Percentiles rank a stretch among this genome's conserved stretches.
Evolutionary conservation across 2,797 vertebrate species (phyloP).

Genomic region (Hydrocynus forskahlii): DNA sequence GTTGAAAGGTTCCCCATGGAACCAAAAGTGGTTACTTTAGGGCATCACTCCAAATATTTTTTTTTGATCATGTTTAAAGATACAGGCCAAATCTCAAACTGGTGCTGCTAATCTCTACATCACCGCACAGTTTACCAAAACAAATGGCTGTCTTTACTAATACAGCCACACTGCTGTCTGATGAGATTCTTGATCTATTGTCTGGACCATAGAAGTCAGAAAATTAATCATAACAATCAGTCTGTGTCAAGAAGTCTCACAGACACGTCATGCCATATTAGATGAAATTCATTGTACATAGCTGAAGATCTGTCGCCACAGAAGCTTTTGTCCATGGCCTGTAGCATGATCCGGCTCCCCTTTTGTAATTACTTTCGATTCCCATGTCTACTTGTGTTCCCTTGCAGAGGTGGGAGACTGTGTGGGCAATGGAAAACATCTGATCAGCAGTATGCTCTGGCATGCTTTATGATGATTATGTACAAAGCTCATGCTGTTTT

Average conservation of each 20-base stretch:
- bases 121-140: background rate
- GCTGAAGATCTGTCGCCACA: background rate
- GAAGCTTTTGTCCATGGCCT: constrained; percentile 2
- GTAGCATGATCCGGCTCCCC: constrained; percentile 13
- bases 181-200: background rate
- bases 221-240: constrained; percentile 15
- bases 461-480: constrained; percentile 32
- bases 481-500: constrained; percentile 54
- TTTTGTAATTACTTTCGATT: constrained; percentile 36
- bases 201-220: background rate
- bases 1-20: no score
- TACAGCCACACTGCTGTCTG: background rate
- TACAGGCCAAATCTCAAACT: background rate
- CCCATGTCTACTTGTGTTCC: constrained; percentile 17
- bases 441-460: constrained; percentile 35
- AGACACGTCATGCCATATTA: background rate
- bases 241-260: background rate
- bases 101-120: background rate
- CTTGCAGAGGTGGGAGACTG: constrained; percentile 16
- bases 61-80: no score
- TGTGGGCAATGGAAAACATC: constrained; percentile 31
- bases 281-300: background rate
- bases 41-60: no score
- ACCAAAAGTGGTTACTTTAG: no score
- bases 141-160: background rate